Conservation (phyloP, 2,797 vertebrate species). For the Cuculus canorus region DNA sequence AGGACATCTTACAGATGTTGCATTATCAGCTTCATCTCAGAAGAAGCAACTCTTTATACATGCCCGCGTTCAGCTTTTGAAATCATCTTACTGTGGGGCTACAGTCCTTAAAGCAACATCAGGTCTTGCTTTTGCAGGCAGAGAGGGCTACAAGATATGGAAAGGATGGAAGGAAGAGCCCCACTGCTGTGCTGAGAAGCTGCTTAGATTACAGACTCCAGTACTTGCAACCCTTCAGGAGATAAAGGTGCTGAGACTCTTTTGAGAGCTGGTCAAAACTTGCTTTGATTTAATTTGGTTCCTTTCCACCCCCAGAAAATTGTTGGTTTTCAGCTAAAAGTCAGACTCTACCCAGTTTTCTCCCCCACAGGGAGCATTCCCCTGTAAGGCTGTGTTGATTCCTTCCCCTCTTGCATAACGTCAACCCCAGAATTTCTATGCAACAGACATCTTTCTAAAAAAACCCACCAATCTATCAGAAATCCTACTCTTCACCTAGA, state of each 20-base stretch:
- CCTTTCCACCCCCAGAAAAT: not conserved
- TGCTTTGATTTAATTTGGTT: not conserved
- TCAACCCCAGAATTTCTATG: not conserved
- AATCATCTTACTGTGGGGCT: not conserved
- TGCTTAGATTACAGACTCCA: not conserved
- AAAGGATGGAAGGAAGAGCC: not conserved
- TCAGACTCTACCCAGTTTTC: not conserved
- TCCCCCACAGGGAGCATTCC: not conserved
- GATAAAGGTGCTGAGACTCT: not conserved
- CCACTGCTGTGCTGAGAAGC: fast-evolving
- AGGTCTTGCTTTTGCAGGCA: not conserved
- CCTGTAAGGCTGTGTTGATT: not conserved
- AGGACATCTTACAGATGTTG: not conserved
- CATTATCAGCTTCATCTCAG: not conserved
- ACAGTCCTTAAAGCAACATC: not conserved
- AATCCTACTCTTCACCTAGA: not conserved
- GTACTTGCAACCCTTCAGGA: not conserved
- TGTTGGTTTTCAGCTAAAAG: not conserved
- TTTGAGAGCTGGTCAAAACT: not conserved
- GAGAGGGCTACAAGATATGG: not conserved
- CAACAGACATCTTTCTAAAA: not conserved
- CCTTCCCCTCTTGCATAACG: not conserved
- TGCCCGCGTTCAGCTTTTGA: not conserved
- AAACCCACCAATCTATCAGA: not conserved
- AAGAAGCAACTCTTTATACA: not conserved